Conservation (phyloP, 2,797 vertebrate species). For the Merluccius polli region DNA sequence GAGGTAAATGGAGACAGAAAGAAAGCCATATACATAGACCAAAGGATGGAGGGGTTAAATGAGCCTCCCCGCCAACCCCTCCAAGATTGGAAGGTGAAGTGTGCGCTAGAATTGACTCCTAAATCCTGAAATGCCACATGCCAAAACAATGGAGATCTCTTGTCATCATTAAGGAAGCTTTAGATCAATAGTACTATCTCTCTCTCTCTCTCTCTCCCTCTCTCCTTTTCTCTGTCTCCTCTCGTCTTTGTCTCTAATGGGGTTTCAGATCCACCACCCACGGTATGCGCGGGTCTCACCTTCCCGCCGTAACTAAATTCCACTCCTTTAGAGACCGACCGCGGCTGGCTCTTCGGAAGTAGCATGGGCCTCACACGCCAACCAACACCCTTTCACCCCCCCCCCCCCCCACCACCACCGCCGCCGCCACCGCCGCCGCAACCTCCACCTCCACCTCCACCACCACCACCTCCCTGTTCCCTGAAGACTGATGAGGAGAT, state of each 20-base stretch:
- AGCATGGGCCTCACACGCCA: not conserved
- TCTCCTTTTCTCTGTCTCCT: slow-evolving; percentile 24
- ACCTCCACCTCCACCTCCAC: slow-evolving; percentile 30
- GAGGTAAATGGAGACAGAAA: slow-evolving; percentile 14
- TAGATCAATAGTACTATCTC: slow-evolving; percentile 57
- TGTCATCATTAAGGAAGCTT: slow-evolving; percentile 58
- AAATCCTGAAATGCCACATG: slow-evolving; percentile 55
- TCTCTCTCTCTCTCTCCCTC: slow-evolving; percentile 12
- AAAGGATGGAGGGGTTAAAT: not conserved
- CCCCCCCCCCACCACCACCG: slow-evolving; percentile 33
- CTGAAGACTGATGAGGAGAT: slow-evolving; percentile 63
- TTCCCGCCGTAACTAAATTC: slow-evolving; percentile 22
- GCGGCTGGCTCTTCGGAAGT: not conserved
- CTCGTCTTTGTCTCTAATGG: slow-evolving; percentile 20
- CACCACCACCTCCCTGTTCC: slow-evolving; percentile 20
- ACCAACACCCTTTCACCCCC: not conserved
- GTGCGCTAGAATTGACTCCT: slow-evolving; percentile 47
- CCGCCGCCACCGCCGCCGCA: slow-evolving; percentile 30
- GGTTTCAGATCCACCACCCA: slow-evolving; percentile 32
- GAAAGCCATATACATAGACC: not conserved
- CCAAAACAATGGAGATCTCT: slow-evolving; percentile 64
- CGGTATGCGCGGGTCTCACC: slow-evolving; percentile 33
- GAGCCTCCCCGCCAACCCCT: slow-evolving; percentile 35
- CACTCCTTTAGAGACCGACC: not conserved
- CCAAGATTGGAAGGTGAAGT: slow-evolving; percentile 52